A percentile compares a stretch with the other conserved stretches of the same genome.
Evolutionary conservation across 2,888 invertebrate genomes (phyloP).

Genomic region (Anodontia alba): DNA sequence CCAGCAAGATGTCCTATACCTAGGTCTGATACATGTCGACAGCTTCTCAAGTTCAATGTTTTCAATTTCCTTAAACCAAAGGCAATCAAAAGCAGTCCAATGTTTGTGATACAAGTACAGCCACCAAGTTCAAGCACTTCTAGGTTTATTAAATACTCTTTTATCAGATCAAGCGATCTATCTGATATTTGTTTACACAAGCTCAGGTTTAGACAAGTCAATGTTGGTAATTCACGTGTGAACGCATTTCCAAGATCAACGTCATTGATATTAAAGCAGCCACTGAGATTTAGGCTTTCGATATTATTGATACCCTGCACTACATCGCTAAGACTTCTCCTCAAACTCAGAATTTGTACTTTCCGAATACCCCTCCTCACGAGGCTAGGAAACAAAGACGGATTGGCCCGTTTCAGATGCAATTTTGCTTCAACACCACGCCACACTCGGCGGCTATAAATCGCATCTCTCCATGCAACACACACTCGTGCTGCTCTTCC

Average conservation of each 20-base stretch:
- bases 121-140: conserved; percentile 96
- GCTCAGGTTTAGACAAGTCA: conserved; percentile 93
- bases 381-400: conserved; percentile 93
- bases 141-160: conserved; percentile 92
- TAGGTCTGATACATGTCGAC: conserved; percentile 96
- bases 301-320: conserved; percentile 94
- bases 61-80: conserved; percentile 94
- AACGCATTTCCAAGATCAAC: conserved; percentile 93
- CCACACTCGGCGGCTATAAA: conserved; percentile 97
- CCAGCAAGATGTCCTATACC: conserved; percentile 93
- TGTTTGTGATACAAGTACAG: conserved; percentile 95
- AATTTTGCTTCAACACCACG: conserved; percentile 96
- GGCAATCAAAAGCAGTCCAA: conserved; percentile 93
- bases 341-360: conserved; percentile 94
- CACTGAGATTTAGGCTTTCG: conserved; percentile 94
- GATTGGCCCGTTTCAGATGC: conserved; percentile 92
- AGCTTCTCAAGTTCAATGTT: conserved; percentile 94
- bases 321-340: conserved; percentile 93
- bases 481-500: conserved; percentile 95
- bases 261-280: conserved; percentile 97
- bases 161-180: conserved; percentile 93
- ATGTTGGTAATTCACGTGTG: conserved; percentile 89
- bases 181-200: conserved; percentile 98
- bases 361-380: conserved; percentile 94
- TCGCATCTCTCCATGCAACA: conserved; percentile 94